Evolutionary conservation across 2,888 invertebrate genomes (phyloP).

Genomic region (Calliopum simillimum): DNA sequence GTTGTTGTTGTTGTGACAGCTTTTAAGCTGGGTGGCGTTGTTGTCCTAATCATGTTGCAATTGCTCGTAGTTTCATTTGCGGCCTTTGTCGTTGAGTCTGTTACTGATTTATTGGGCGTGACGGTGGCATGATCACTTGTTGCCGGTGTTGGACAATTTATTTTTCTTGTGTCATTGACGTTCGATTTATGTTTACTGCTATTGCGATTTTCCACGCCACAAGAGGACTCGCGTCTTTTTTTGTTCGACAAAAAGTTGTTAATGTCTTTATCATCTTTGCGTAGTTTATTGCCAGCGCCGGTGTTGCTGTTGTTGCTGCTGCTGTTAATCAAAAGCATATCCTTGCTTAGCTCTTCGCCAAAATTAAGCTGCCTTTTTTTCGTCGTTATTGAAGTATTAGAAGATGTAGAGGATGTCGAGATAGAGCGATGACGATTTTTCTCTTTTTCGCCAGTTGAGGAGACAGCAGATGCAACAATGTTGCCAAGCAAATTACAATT

Average conservation of each 20-base stretch:
- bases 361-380: conserved; percentile 68
- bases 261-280: conserved; percentile 31
- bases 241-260: conserved; percentile 27
- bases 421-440: conserved; percentile 56
- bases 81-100: not conserved
- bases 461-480: not conserved
- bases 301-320: conserved; percentile 44
- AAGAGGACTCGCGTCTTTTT: conserved; percentile 37
- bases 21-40: conserved; percentile 1
- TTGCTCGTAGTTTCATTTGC: not conserved
- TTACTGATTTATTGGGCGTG: not conserved
- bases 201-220: conserved; percentile 39
- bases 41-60: not conserved
- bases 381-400: conserved; percentile 18
- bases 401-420: conserved; percentile 43
- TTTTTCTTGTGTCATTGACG: not conserved
- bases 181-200: conserved; percentile 36
- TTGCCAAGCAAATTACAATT: conserved; percentile 1
- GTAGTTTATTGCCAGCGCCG: conserved; percentile 39
- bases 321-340: conserved; percentile 49
- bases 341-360: conserved; percentile 60
- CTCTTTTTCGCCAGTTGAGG: conserved; percentile 63
- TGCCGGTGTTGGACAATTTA: no score
- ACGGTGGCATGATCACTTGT: not conserved
- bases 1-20: conserved; percentile 9